A percentile compares a stretch with the other conserved stretches of the same genome.
Conservation (phyloP, 2,888 invertebrate genomes). For the Melanchra persicariae region DNA sequence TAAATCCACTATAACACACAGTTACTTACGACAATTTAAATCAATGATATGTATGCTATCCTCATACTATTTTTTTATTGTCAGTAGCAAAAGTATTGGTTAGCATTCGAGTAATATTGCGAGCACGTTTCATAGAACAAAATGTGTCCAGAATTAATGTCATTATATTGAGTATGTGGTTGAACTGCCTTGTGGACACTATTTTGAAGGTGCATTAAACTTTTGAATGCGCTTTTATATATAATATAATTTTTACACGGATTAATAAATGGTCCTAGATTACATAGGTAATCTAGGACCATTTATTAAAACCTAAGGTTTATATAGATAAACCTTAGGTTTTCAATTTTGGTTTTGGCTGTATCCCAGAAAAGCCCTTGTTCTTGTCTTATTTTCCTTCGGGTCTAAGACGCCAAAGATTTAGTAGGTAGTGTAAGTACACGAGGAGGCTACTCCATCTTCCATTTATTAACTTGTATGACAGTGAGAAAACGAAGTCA, state of each 20-base stretch:
- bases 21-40: slow-evolving; percentile 58
- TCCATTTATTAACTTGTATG: no score
- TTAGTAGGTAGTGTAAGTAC: no score
- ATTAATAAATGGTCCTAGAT: no score
- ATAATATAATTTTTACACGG: neutral
- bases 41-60: slow-evolving; percentile 53
- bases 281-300: no score
- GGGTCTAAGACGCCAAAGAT: no score
- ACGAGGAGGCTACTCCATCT: no score
- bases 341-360: neutral
- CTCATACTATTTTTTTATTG: slow-evolving; percentile 46
- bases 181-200: neutral
- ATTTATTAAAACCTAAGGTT: no score
- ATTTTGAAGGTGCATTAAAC: slow-evolving; percentile 11
- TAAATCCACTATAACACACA: slow-evolving; percentile 52
- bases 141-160: slow-evolving; percentile 45
- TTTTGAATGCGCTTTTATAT: neutral
- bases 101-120: slow-evolving; percentile 20
- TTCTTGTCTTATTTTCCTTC: no score
- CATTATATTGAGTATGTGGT: slow-evolving; percentile 19
- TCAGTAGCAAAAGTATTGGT: neutral
- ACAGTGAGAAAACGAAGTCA: no score
- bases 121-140: slow-evolving; percentile 41
- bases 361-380: neutral
- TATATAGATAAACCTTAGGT: no score